These are phyloP conservation scores for Philopedon plagiatum DNA, from an alignment of 2,888 invertebrate genomes.

Conservation along the genomic window DNA sequence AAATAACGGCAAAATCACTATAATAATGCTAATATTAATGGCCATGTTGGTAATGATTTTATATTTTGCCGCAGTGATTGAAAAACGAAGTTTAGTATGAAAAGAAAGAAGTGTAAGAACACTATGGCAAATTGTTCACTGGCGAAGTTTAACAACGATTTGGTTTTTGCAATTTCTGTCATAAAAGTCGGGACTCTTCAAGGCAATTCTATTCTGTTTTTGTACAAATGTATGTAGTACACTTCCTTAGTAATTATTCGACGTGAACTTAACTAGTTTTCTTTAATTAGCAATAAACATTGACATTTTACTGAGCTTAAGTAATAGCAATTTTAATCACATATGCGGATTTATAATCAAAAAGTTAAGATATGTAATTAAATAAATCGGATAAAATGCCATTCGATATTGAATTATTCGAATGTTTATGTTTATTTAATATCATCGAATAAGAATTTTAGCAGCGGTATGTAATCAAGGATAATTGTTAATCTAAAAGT, in stretches of 20 bases:
- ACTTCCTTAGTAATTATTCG: constrained; percentile 47
- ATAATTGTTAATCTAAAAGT: constrained; percentile 32
- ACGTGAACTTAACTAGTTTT: constrained; percentile 49
- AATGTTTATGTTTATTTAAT: constrained; percentile 31
- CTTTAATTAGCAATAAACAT: constrained; percentile 51
- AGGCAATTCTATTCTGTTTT: constrained; percentile 42
- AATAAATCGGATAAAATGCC: constrained; percentile 43
- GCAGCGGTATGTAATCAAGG: constrained; percentile 17
- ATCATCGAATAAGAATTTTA: constrained; percentile 25
- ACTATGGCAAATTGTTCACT: constrained; percentile 31
- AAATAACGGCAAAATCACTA: no score
- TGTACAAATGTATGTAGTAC: constrained; percentile 42
- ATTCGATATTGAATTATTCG: constrained; percentile 38
- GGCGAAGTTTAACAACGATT: constrained; percentile 30
- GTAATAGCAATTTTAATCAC: constrained; percentile 50
- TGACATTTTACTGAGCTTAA: constrained; percentile 49
- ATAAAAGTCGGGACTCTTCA: constrained; percentile 40
- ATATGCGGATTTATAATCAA: constrained; percentile 44
- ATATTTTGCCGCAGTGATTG: neutral
- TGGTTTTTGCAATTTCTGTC: constrained; percentile 35
- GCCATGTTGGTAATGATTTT: neutral
- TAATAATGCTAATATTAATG: no score
- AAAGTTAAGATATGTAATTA: constrained; percentile 45
- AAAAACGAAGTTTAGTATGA: constrained; percentile 3
- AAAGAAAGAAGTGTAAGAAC: constrained; percentile 13